These are phyloP conservation scores for Dynastes grantii DNA, from an alignment of 2,888 invertebrate genomes.

Conservation along the genomic window DNA sequence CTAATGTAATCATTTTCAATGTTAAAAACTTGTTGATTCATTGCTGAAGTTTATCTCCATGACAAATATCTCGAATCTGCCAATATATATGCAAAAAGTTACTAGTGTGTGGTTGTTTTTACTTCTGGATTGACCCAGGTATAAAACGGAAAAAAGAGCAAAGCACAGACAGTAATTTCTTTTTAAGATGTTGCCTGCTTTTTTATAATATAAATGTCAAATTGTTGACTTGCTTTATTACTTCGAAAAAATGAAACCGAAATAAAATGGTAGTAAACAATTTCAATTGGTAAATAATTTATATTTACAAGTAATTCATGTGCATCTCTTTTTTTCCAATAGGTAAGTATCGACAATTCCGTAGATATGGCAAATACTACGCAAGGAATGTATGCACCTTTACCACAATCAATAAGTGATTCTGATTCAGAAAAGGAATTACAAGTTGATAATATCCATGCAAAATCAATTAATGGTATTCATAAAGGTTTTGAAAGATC, in stretches of 20 bases:
- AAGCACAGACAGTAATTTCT: no score
- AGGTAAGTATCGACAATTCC: slow-evolving; percentile 9
- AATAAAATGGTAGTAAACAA: background rate
- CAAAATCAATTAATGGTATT: slow-evolving; percentile 56
- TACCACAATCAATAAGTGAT: slow-evolving; percentile 85
- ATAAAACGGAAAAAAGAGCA: no score
- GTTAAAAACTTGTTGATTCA: no score
- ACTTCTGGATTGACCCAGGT: no score
- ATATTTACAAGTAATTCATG: background rate
- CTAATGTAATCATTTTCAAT: no score
- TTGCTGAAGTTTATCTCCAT: no score
- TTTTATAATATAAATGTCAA: background rate
- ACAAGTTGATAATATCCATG: slow-evolving; percentile 64
- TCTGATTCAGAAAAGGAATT: slow-evolving; percentile 85
- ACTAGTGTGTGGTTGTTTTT: no score
- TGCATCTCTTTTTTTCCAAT: background rate
- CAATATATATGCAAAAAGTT: no score
- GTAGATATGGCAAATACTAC: slow-evolving; percentile 63
- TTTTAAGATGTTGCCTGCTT: no score
- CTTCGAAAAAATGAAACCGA: background rate
- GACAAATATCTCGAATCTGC: no score
- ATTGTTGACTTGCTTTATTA: no score
- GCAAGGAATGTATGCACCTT: slow-evolving; percentile 80
- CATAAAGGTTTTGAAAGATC: slow-evolving; percentile 53
- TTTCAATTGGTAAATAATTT: slow-evolving; percentile 17